Conservation (phyloP, 2,888 invertebrate genomes). For the Eupelmus urozonus region DNA sequence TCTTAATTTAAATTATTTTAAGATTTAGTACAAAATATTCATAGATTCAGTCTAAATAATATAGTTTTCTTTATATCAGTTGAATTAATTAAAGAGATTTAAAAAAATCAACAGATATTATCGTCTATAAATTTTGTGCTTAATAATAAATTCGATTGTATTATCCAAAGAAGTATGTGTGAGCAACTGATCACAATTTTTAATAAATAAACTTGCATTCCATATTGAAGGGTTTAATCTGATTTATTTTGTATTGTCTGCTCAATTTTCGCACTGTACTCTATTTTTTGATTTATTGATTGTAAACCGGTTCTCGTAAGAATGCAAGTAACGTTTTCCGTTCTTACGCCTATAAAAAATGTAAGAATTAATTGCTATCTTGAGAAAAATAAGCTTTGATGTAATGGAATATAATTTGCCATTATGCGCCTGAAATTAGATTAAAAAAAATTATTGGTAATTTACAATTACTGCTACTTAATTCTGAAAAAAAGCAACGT, state of each 20-base stretch:
- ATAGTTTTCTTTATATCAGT: conserved; percentile 7
- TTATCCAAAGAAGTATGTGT: no score
- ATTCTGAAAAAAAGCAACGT: no score
- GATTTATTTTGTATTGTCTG: conserved; percentile 82
- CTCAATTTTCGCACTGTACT: conserved; percentile 80
- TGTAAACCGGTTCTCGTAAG: conserved; percentile 94
- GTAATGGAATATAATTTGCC: conserved; percentile 25
- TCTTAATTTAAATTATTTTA: no score
- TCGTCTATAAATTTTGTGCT: no score
- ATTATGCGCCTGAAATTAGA: conserved; percentile 13
- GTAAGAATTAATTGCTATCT: conserved; percentile 73
- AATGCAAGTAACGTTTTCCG: conserved; percentile 91
- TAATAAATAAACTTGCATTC: no score
- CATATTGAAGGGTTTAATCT: conserved; percentile 82
- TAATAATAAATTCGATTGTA: no score
- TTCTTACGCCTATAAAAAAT: conserved; percentile 95
- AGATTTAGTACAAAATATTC: no score
- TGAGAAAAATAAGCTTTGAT: conserved; percentile 4
- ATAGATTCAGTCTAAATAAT: no score
- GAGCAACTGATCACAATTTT: no score
- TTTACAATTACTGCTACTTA: conserved; percentile 7
- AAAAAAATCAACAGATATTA: no score
- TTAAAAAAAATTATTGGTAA: background rate
- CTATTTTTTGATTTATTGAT: conserved; percentile 91
- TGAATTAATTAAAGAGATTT: no score